phyloP scores from a whole-genome alignment of 2,797 vertebrate genomes.

The Rhinogobio ventralis region DNA sequence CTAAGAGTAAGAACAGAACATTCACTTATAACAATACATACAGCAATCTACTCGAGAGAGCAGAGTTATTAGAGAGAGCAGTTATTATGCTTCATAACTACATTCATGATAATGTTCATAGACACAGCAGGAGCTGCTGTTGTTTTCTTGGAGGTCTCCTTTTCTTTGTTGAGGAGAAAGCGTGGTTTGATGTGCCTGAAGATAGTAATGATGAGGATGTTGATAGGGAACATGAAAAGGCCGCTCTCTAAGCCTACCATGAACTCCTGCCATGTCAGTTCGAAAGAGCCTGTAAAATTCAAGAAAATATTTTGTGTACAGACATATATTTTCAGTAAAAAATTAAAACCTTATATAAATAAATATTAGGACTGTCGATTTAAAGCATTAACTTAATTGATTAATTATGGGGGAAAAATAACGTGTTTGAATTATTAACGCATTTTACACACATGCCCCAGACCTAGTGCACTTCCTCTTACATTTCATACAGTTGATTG shows the following conservation, averaged over 20 bases:
- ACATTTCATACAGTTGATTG: no score
- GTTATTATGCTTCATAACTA: constrained; percentile 44
- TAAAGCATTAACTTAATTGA: no score
- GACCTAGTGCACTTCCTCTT: no score
- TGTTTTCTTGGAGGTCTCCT: constrained; percentile 36
- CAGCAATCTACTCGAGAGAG: background rate
- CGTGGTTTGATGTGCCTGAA: constrained; percentile 82
- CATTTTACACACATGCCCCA: no score
- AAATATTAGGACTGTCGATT: no score
- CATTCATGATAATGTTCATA: constrained; percentile 74
- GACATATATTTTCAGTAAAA: background rate
- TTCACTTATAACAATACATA: background rate
- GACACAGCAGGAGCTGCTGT: constrained; percentile 51
- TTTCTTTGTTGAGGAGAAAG: constrained; percentile 50
- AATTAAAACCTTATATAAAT: no score
- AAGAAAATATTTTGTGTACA: background rate
- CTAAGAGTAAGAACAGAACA: constrained; percentile 56
- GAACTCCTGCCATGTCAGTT: constrained; percentile 79
- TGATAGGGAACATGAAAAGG: constrained; percentile 88
- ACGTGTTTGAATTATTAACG: no score
- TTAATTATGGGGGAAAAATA: no score
- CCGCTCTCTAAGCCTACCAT: constrained; percentile 84
- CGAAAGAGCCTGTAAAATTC: constrained; percentile 70
- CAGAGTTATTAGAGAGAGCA: background rate
- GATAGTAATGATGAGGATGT: constrained; percentile 87